Evolutionary conservation across 2,888 invertebrate species (phyloP), one percentile per base, ranked within the genome.

Genomic region (Lathronympha strigana): DNA sequence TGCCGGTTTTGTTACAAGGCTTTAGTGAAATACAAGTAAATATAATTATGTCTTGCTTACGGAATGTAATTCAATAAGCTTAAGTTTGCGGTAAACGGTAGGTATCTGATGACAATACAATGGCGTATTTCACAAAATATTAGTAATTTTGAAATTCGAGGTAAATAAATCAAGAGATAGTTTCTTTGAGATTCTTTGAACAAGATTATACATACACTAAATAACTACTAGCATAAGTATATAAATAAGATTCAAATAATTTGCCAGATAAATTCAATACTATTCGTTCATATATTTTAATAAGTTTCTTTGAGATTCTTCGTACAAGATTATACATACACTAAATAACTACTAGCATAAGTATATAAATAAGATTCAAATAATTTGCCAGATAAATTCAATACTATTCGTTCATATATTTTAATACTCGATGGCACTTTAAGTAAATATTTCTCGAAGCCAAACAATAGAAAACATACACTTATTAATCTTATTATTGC

Each of bases 261-360:
- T 15, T 19, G 19, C 13, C 9, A 33, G 9, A 54, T 17, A 15
- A 38, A 13, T 25, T 40, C 15, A 54, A 54, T 50, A 28, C n/a
- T 51, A n/a, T n/a, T 23, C 5, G 25, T 25, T 2, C 4, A 28
- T 38, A 15, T 50, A 31, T 51, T 33, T n/a, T 4, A 13, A 55
- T 55, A 53, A n/a, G n/a, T n/a, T n/a, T 45, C 2, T 51, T 51
- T 51, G 55, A 55, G 55, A 55, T 55, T 28, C 55, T 4, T 8
- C 11, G 6, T 28, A 17, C 13, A 40, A 15, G 8, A 31, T 33
- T 19, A 28, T 43, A 43, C 28, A 55, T 17, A 43, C 2, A 3
- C 33, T 11, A 11, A 11, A 28, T 31, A 50, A 11, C 5, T 31
- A 11, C 17, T 50, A 13, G 11, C 9, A 50, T 40, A 11, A 38